Evolutionary conservation across 2,888 invertebrate genomes (phyloP), one percentile per base, ranked within the genome.

Genomic region (Helicoverpa assulta): DNA sequence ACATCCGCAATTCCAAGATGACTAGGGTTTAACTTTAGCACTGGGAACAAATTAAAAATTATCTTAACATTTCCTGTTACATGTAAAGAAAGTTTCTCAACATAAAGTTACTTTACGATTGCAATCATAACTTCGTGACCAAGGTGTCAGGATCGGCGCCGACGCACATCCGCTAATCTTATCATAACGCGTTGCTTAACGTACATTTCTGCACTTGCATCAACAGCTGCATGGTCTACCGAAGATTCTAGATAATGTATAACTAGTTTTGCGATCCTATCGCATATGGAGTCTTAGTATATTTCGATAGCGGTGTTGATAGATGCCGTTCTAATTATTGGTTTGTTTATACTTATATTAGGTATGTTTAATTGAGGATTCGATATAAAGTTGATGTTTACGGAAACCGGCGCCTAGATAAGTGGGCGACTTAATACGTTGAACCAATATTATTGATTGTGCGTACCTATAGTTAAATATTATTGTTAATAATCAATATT

Each of bases 161-260:
- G 84, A 84, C 73, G 73, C 64, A 81, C 89, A 85, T 89, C 89
- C 86, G 86, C 84, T 85, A 88, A 88, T 88, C 90, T 87, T 86
- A 87, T 90, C 89, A 86, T 83, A 88, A 84, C 85, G 83, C 78
- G 77, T 88, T 83, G 84, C 78, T 88, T 86, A 86, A 86, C 81
- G 85, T 90, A 84, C 90, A 91, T 90, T 90, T 88, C 91, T 86
- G 90, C 85, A 82, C 87, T 87, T 87, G 85, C 87, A 88, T 88
- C 83, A 87, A 83, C 88, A 88, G 86, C 83, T 89, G 86, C 83
- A 81, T 75, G 83, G 80, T 83, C 76, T 80, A 70, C 76, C 77
- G 82, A 87, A 89, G 90, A 91, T 91, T 84, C 60, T 66, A 81
- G 91, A 90, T 92, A 91, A 89, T 91, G 88, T 84, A 86, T 81